Evolutionary conservation across 2,797 vertebrate genomes (phyloP).

Genomic region (Garrulus glandarius): DNA sequence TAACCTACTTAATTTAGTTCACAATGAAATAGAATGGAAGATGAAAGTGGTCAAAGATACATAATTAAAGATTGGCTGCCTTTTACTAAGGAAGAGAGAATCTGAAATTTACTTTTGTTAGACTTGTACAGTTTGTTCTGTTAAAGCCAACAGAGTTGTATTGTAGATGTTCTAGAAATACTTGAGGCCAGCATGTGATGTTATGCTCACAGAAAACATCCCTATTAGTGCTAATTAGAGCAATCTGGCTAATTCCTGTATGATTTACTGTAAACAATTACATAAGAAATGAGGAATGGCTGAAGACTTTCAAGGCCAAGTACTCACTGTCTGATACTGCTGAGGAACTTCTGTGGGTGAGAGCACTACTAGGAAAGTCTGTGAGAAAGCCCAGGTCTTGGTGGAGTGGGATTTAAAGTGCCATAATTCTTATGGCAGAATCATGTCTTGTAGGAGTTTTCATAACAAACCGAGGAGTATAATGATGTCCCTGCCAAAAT

Average conservation of each 20-base stretch:
- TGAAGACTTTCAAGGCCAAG: neutral
- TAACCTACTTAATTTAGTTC: neutral
- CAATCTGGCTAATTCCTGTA: neutral
- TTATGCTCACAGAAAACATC: neutral
- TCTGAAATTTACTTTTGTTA: neutral
- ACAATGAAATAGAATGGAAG: neutral
- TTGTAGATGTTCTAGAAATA: neutral
- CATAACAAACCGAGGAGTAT: neutral
- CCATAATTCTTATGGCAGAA: neutral
- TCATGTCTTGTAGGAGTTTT: neutral
- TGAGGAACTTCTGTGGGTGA: neutral
- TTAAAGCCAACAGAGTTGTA: neutral
- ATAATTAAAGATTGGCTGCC: neutral
- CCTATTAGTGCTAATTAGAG: slow-evolving; percentile 44
- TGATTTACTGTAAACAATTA: slow-evolving; percentile 20
- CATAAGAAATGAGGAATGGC: neutral
- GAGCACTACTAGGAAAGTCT: neutral
- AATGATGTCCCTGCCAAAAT: neutral
- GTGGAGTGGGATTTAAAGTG: neutral
- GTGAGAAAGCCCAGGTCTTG: neutral
- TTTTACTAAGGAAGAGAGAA: neutral
- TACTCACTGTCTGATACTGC: neutral
- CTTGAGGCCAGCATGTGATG: slow-evolving; percentile 22
- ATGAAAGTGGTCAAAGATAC: neutral
- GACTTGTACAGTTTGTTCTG: neutral